Base-by-base conservation (phyloP, 2,113 vertebrate genomes). In the Pachyramphus minor region DNA sequence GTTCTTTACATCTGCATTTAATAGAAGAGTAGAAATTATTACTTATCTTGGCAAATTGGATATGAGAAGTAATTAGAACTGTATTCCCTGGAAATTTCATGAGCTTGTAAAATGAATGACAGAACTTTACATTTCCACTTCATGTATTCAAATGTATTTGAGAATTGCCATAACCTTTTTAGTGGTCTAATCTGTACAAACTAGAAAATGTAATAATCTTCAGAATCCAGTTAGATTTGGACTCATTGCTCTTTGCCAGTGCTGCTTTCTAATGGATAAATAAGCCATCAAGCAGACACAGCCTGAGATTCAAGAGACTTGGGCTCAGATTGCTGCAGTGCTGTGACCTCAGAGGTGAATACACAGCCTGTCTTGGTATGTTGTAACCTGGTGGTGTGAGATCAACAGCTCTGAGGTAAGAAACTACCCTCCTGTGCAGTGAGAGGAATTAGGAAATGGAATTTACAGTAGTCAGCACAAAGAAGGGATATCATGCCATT, bases 1-100 rank as follows among this genome's bases (percentile, higher is more conserved):
- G 89, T 44, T 91, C 49, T 91, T 95, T 89, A 80, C 84, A 71
- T 63, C 93, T 95, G 88, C 93, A 73, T 89, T 92, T 94, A 78
- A 72, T 39, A 74, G 60, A 62, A 85, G 59, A 87, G 91, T 50
- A 78, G 94, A 78, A 92, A 69, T 90, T 89, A 79, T 89, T 90
- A 84, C 88, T 96, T 91, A 91, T 87, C 84, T 66, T 92, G 66
- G 83, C 72, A 84, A 89, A 95, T 77, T 85, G 81, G 86, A 52
- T 86, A 66, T 52, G 76, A 82, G 85, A 90, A 52, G 80, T 93
- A 59, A 91, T 95, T 89, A 91, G 84, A 90, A 27, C 23, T 64
- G 30, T 68, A 93, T 81, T 63, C 84, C 81, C 72, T 89, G 93
- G 94, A 64, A 89, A 87, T 77, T 93, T 87, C 77, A 69, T 55